Percentiles rank a stretch among this genome's conserved stretches.
Conservation (phyloP, 2,113 vertebrate species). For the Sapajus apella region DNA sequence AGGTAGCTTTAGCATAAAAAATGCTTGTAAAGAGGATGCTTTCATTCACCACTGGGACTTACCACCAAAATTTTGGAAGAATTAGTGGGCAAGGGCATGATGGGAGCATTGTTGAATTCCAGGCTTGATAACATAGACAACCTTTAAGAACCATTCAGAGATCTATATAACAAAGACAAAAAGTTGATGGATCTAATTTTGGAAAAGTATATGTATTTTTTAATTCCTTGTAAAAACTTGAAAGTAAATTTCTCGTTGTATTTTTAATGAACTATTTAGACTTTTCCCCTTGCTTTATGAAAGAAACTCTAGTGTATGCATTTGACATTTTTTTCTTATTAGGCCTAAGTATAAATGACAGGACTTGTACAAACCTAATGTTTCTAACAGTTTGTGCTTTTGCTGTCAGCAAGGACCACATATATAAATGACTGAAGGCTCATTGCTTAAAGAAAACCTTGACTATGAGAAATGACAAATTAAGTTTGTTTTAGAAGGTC, state of each 20-base stretch:
- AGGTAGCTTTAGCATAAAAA: slow-evolving; percentile 7
- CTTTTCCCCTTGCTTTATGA: not conserved
- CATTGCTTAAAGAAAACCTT: not conserved
- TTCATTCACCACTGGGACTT: slow-evolving; percentile 43
- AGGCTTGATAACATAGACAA: not conserved
- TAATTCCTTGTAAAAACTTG: not conserved
- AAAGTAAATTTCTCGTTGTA: not conserved
- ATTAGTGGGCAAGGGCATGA: not conserved
- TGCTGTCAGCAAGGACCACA: not conserved
- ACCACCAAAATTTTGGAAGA: not conserved
- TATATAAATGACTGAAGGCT: not conserved
- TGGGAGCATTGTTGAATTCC: not conserved
- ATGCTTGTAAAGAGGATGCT: not conserved
- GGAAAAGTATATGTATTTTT: not conserved
- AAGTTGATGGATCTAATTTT: not conserved
- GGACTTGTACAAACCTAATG: not conserved
- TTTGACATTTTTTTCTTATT: not conserved
- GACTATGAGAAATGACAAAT: not conserved
- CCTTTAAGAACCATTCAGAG: not conserved
- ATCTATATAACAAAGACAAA: not conserved
- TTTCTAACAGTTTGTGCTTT: not conserved
- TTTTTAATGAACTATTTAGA: slow-evolving; percentile 16
- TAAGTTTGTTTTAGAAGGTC: not conserved
- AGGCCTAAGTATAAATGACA: not conserved
- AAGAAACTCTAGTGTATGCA: not conserved